Conservation (phyloP, 1,140 invertebrate species). For the Drosophila sulfurigaster region DNA sequence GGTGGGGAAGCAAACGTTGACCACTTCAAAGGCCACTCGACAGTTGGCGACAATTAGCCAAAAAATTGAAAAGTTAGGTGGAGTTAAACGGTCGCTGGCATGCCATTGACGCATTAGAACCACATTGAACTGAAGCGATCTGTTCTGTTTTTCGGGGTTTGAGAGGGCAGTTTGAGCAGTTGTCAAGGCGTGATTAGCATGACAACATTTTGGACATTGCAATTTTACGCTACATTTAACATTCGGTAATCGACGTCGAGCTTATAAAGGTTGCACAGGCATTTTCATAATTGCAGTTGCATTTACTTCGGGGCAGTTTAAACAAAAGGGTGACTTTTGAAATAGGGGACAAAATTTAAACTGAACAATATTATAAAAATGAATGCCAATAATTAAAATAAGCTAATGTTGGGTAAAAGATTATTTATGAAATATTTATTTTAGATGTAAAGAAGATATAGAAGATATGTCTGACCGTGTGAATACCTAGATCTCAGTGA, state of each 20-base stretch:
- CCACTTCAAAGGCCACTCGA: slow-evolving; percentile 58
- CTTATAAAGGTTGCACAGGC: slow-evolving; percentile 12
- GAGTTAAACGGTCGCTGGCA: slow-evolving; percentile 56
- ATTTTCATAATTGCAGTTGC: slow-evolving; percentile 16
- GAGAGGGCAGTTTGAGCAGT: slow-evolving; percentile 2
- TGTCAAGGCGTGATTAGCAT: slow-evolving; percentile 53
- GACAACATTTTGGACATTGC: slow-evolving; percentile 58
- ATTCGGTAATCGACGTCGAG: slow-evolving; percentile 36
- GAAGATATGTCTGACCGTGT: too few relatives aligned
- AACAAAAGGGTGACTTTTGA: neutral
- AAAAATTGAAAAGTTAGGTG: slow-evolving; percentile 11
- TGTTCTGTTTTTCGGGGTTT: too few relatives aligned
- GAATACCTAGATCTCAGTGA: too few relatives aligned
- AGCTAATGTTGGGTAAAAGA: too few relatives aligned
- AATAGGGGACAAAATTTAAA: too few relatives aligned
- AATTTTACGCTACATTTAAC: slow-evolving; percentile 78
- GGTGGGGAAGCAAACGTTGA: neutral
- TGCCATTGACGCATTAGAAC: slow-evolving; percentile 74
- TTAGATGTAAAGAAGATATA: too few relatives aligned
- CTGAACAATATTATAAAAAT: too few relatives aligned
- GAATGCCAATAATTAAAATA: too few relatives aligned
- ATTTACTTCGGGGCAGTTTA: neutral
- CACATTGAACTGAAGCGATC: neutral
- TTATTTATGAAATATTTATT: too few relatives aligned
- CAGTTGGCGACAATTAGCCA: slow-evolving; percentile 72